Percentiles rank a stretch among this genome's conserved stretches.
Evolutionary conservation across 1,140 invertebrate genomes (phyloP).

Genomic region (Neelides sp.): DNA sequence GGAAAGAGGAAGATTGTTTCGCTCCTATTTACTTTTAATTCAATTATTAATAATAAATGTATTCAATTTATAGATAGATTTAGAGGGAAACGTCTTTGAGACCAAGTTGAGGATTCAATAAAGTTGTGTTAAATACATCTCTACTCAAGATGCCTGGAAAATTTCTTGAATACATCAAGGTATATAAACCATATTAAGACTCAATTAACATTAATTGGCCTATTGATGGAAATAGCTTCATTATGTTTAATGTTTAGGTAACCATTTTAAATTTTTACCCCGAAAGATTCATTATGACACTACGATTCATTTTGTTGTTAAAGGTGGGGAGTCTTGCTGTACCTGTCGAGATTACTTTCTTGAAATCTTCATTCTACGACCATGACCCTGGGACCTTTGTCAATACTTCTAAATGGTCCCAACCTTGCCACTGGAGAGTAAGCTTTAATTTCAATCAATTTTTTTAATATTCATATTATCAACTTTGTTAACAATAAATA

Average conservation of each 20-base stretch:
- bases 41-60: too few relatives aligned
- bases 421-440: conserved; percentile 22
- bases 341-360: conserved; percentile 21
- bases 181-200: conserved; percentile 1
- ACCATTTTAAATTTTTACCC: background rate
- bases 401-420: conserved; percentile 21
- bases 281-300: background rate
- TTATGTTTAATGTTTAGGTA: background rate
- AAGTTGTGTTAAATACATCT: too few relatives aligned
- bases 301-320: conserved; percentile 4
- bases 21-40: too few relatives aligned
- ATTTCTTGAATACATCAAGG: conserved; percentile 26
- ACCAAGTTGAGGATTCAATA: too few relatives aligned
- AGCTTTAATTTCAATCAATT: background rate
- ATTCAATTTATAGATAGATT: too few relatives aligned
- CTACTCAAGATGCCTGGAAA: conserved; percentile 22
- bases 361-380: background rate
- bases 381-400: background rate
- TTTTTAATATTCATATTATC: background rate
- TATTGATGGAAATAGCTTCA: background rate
- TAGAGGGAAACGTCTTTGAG: too few relatives aligned
- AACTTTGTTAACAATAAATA: too few relatives aligned
- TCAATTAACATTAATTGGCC: too few relatives aligned
- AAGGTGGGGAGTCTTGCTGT: conserved; percentile 16
- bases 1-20: too few relatives aligned